These are phyloP conservation scores for Diadophis punctatus DNA, from an alignment of 2,113 vertebrate species.

Conservation along the genomic window DNA sequence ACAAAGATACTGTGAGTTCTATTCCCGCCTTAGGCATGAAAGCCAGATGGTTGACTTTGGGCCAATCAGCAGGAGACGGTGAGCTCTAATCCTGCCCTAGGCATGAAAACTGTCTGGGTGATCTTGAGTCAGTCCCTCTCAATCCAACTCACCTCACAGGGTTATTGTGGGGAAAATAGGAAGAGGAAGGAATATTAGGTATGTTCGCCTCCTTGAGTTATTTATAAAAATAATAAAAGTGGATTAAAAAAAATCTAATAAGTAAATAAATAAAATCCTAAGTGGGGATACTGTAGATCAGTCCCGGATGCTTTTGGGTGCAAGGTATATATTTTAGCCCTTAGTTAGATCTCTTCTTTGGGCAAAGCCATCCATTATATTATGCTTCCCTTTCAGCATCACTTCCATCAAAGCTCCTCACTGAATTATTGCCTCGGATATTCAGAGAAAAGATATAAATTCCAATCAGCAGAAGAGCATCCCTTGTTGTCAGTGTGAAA, in stretches of 20 bases:
- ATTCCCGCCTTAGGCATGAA: too few relatives aligned
- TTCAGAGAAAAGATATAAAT: constrained; percentile 1
- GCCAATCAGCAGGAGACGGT: neutral
- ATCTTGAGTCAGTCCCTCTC: neutral
- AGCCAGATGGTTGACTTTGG: neutral
- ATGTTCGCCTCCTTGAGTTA: neutral
- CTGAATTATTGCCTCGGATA: neutral
- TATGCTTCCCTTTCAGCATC: neutral
- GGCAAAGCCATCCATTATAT: neutral
- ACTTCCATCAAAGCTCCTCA: neutral
- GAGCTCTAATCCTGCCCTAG: too few relatives aligned
- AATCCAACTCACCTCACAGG: too few relatives aligned
- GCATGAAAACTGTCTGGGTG: neutral
- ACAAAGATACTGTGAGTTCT: too few relatives aligned
- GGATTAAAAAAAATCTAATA: neutral
- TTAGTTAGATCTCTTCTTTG: neutral
- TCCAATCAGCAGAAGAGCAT: neutral
- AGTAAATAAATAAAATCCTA: neutral
- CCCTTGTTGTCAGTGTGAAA: constrained; percentile 11
- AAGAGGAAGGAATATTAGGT: neutral
- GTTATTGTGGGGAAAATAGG: neutral
- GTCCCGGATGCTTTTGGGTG: neutral
- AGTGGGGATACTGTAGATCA: neutral
- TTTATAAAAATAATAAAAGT: neutral
- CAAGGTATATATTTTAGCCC: neutral